These are phyloP conservation scores for Picathartes gymnocephalus DNA, from an alignment of 2,113 vertebrate species.

Conservation along the genomic window DNA sequence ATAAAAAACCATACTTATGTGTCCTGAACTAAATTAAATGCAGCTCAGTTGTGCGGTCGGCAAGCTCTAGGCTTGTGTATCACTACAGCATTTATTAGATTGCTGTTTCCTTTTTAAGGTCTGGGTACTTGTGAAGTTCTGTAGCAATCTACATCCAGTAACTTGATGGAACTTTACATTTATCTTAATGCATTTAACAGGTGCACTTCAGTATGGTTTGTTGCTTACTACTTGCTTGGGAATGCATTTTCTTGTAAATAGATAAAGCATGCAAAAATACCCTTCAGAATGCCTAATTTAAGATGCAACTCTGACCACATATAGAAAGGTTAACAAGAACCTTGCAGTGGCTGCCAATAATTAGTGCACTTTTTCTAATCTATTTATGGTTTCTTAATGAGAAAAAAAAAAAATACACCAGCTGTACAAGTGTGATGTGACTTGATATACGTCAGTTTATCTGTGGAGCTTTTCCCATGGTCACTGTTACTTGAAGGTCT, in stretches of 20 bases:
- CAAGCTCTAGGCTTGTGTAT: background rate
- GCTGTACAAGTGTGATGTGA: conserved; percentile 8
- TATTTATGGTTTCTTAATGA: background rate
- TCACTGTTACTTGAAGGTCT: background rate
- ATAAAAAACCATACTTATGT: background rate
- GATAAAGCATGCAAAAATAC: conserved; percentile 17
- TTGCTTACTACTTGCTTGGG: background rate
- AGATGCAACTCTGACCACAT: background rate
- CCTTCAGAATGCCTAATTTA: background rate
- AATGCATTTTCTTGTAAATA: conserved; percentile 41
- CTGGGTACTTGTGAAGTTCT: background rate
- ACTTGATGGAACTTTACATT: background rate
- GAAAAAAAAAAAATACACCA: background rate
- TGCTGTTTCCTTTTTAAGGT: background rate
- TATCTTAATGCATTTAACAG: background rate
- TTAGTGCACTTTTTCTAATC: conserved; percentile 1
- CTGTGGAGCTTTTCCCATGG: background rate
- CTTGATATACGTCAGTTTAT: background rate
- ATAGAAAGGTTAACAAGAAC: background rate
- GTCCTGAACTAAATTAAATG: background rate
- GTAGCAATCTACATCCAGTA: background rate
- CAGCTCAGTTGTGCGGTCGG: background rate
- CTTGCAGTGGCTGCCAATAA: background rate
- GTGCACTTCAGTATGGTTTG: background rate
- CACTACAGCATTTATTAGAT: background rate